A percentile compares a stretch with the other conserved stretches of the same genome.
These are phyloP conservation scores for Brachyalestes nurse DNA, from an alignment of 2,797 vertebrate genomes.

Conservation along the genomic window DNA sequence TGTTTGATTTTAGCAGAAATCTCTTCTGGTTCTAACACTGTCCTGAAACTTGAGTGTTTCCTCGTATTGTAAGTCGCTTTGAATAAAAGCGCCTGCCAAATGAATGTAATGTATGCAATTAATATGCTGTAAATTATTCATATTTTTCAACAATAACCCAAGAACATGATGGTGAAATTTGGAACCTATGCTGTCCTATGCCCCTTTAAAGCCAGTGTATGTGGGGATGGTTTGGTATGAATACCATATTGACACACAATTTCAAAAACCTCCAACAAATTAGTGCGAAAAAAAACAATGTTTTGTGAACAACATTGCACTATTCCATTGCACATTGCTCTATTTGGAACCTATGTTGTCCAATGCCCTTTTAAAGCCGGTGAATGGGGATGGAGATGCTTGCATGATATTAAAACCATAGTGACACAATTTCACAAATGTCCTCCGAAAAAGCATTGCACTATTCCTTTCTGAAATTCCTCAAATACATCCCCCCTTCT, in stretches of 20 bases:
- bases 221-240: too few relatives aligned
- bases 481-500: not conserved
- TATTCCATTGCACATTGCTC: not conserved
- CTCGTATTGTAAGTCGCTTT: too few relatives aligned
- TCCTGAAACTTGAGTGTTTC: too few relatives aligned
- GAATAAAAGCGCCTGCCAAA: too few relatives aligned
- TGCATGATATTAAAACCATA: not conserved
- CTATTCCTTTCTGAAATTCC: not conserved
- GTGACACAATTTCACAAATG: not conserved
- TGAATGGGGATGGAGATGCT: too few relatives aligned
- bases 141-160: not conserved
- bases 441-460: not conserved
- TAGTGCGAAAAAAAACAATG: too few relatives aligned
- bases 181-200: not conserved
- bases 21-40: too few relatives aligned
- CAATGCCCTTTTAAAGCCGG: too few relatives aligned
- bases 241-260: too few relatives aligned
- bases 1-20: not conserved
- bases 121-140: not conserved
- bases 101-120: too few relatives aligned
- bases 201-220: not conserved
- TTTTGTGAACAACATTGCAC: not conserved
- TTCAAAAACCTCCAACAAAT: too few relatives aligned
- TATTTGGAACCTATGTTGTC: too few relatives aligned
- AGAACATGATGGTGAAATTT: not conserved